Percentiles rank a stretch among this genome's conserved stretches.
phyloP scores from a whole-genome alignment of 2,888 invertebrate genomes.

The Bibio marci region DNA sequence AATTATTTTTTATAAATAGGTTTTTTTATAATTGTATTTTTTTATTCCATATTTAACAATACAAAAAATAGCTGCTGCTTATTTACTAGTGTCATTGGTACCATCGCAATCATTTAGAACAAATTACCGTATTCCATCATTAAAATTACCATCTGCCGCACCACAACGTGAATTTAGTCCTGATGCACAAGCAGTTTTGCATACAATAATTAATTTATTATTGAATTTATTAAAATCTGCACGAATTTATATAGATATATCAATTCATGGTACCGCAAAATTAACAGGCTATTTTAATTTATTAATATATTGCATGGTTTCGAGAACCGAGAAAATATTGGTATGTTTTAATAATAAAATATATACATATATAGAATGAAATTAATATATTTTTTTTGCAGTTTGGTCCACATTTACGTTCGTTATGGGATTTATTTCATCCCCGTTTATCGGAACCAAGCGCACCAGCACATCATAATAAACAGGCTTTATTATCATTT shows the following conservation, averaged over 20 bases:
- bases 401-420: constrained; percentile 84
- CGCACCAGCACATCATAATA: constrained; percentile 88
- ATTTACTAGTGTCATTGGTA: constrained; percentile 74
- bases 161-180: constrained; percentile 30
- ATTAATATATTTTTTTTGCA: constrained; percentile 22
- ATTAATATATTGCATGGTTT: constrained; percentile 79
- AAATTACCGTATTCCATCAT: constrained; percentile 49
- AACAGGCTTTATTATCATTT: constrained; percentile 79
- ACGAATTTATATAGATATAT: constrained; percentile 71
- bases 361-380: too few species aligned
- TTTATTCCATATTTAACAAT: too few species aligned
- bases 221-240: constrained; percentile 63
- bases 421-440: constrained; percentile 88
- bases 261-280: constrained; percentile 78
- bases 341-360: constrained; percentile 36
- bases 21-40: too few species aligned
- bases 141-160: constrained; percentile 20
- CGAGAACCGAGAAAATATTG: constrained; percentile 83
- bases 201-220: constrained; percentile 55
- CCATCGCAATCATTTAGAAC: constrained; percentile 83
- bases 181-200: constrained; percentile 41
- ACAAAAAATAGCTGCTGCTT: constrained; percentile 74
- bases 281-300: constrained; percentile 85
- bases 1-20: too few species aligned
- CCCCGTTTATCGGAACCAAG: constrained; percentile 87